phyloP scores from a whole-genome alignment of 2,113 vertebrate genomes.

The Hoplias malabaricus region DNA sequence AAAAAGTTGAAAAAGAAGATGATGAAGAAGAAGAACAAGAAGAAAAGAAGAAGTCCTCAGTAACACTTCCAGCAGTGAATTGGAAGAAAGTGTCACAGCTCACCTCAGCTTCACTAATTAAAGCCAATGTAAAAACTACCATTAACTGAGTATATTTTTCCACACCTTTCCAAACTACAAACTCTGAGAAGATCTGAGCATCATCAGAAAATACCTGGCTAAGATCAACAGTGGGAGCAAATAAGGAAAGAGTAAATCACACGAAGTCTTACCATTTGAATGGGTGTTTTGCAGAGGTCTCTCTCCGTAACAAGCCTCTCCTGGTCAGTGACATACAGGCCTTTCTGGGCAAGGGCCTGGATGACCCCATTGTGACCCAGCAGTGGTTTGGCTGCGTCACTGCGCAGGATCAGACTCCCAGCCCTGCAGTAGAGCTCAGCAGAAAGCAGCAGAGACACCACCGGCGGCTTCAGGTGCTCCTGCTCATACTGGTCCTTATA shows the following conservation, averaged over 20 bases:
- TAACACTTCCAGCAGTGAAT: too few relatives aligned
- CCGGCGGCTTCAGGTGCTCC: constrained; percentile 95
- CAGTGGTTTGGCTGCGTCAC: constrained; percentile 93
- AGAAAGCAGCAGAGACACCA: constrained; percentile 90
- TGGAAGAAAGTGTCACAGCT: too few relatives aligned
- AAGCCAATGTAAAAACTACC: too few relatives aligned
- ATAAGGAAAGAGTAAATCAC: background rate
- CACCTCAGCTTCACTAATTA: too few relatives aligned
- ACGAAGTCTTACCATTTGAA: constrained; percentile 89
- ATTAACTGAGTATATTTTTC: too few relatives aligned
- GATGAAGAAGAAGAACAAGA: too few relatives aligned
- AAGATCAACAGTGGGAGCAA: background rate
- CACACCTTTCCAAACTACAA: too few relatives aligned
- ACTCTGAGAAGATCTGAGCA: too few relatives aligned
- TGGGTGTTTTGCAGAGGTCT: constrained; percentile 90
- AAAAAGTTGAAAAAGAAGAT: too few relatives aligned
- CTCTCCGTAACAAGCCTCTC: constrained; percentile 93
- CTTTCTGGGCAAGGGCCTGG: constrained; percentile 96
- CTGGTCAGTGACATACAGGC: constrained; percentile 95
- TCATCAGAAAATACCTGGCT: too few relatives aligned
- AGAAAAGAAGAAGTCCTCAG: too few relatives aligned
- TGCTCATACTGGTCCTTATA: constrained; percentile 97
- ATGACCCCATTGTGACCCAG: constrained; percentile 96
- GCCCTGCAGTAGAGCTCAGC: constrained; percentile 96
- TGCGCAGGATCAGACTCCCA: constrained; percentile 95